Percentiles rank a stretch among this genome's conserved stretches.
These are phyloP conservation scores for Nomada ruficornis DNA, from an alignment of 2,888 invertebrate species.

Conservation along the genomic window DNA sequence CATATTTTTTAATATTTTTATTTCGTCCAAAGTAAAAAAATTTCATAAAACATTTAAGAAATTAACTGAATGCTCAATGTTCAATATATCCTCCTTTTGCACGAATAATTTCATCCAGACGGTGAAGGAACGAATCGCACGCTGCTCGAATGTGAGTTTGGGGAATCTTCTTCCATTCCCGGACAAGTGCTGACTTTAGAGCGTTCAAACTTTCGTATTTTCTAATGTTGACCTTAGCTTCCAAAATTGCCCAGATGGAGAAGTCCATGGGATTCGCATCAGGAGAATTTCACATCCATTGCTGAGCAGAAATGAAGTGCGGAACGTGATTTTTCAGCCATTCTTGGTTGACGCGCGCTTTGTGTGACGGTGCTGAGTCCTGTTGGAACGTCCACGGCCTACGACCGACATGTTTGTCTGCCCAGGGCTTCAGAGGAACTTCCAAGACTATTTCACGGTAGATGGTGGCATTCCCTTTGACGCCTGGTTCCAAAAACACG, in stretches of 20 bases:
- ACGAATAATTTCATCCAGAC: background rate
- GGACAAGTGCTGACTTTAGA: background rate
- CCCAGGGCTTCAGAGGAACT: conserved; percentile 1
- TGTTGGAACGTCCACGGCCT: conserved; percentile 13
- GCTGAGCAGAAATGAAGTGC: background rate
- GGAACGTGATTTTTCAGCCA: conserved; percentile 1
- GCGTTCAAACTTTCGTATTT: background rate
- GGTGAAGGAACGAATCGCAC: background rate
- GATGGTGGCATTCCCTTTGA: conserved; percentile 3
- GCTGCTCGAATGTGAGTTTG: background rate
- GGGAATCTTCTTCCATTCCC: conserved; percentile 3
- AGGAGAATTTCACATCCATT: background rate
- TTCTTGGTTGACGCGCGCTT: conserved; percentile 8
- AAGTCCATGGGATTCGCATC: conserved; percentile 10
- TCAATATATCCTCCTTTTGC: conserved; percentile 1
- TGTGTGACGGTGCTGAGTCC: conserved; percentile 7
- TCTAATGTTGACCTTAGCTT: background rate
- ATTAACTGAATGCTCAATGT: background rate
- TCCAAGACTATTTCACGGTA: conserved; percentile 3
- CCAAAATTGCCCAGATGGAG: conserved; percentile 6
- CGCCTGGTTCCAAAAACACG: background rate
- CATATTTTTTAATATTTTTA: background rate
- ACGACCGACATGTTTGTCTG: conserved; percentile 8
- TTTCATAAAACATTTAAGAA: background rate
- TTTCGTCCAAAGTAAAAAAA: background rate